These are phyloP conservation scores for Knipowitschia caucasica DNA, from an alignment of 2,797 vertebrate species.

Conservation along the genomic window DNA sequence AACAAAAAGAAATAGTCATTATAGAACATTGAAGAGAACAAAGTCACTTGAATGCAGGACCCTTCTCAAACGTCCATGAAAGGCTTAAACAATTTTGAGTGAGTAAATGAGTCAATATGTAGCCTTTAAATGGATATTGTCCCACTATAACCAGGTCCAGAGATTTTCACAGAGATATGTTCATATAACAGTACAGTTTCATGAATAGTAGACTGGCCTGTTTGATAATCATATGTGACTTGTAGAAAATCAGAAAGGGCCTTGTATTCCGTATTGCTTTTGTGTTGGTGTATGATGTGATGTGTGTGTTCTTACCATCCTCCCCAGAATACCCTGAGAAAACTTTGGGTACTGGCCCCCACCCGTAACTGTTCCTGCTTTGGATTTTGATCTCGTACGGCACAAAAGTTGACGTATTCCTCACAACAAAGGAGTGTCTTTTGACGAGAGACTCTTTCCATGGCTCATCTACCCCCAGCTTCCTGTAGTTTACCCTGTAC, in stretches of 20 bases:
- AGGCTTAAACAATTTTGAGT: no score
- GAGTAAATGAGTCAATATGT: no score
- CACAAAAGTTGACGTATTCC: conserved; percentile 85
- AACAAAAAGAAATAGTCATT: no score
- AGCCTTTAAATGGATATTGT: no score
- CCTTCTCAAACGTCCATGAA: no score
- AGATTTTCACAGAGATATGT: no score
- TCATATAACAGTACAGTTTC: no score
- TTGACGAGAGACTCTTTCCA: conserved; percentile 85
- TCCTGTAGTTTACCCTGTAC: conserved; percentile 90
- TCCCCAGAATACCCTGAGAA: conserved; percentile 90
- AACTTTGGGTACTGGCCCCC: conserved; percentile 84
- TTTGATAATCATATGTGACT: neutral
- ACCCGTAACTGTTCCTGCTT: conserved; percentile 83
- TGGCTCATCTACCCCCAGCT: conserved; percentile 65
- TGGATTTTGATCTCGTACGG: conserved; percentile 93
- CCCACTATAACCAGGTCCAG: no score
- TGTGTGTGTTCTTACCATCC: conserved; percentile 79
- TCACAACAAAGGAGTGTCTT: conserved; percentile 79
- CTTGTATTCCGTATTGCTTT: neutral
- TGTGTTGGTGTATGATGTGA: no score
- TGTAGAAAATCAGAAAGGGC: neutral
- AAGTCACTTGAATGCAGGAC: no score
- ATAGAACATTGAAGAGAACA: no score
- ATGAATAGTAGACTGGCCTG: neutral